Base-by-base conservation (phyloP, 2,888 invertebrate genomes). In the Acronicta psi region DNA sequence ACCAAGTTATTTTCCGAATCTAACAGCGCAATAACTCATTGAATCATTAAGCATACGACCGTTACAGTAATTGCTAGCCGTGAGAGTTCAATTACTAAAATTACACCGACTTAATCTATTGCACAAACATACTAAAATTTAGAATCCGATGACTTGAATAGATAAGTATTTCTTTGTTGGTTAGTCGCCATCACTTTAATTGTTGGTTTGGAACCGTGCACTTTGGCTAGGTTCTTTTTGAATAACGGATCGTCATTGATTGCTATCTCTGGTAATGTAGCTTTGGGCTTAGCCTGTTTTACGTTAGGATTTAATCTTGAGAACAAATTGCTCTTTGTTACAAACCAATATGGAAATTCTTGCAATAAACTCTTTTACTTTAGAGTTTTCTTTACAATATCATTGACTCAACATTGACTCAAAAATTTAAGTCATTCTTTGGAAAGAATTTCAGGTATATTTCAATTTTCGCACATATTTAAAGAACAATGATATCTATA, bases 61-160 rank as follows among this genome's bases (percentile, higher is more conserved):
- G 86, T 83, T 86, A 85, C 64, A 61, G 71, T 86, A 86, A 86
- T 86, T 85, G 81, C 77, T 77, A 69, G 53, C 68, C 83, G 86
- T 84, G 86, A 86, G 86, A 86, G 80, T 80, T 79, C 81, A 83
- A 85, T 86, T 84, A 85, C 83, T 80, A 57, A 84, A 81, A 84
- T 84, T 84, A 81, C 81, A 79, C 73, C 66, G 72, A 79, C 76
- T 80, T 81, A 83, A 84, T 81, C 82, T 82, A 82, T 85, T 85
- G 85, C 85, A 79, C 82, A 82, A 84, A 84, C 84, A 83, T 79
- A 79, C 77, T 63, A 69, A 74, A 69, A 77, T 76, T 77, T 69
- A 52, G 79, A 70, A 69, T 70, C 69, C 56, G 83, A 83, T 83
- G 81, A 67, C 78, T 86, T 71, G 73, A 57, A 84, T 83, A 86